phyloP scores from a whole-genome alignment of 2,797 vertebrate genomes.

The Paguma larvata region DNA sequence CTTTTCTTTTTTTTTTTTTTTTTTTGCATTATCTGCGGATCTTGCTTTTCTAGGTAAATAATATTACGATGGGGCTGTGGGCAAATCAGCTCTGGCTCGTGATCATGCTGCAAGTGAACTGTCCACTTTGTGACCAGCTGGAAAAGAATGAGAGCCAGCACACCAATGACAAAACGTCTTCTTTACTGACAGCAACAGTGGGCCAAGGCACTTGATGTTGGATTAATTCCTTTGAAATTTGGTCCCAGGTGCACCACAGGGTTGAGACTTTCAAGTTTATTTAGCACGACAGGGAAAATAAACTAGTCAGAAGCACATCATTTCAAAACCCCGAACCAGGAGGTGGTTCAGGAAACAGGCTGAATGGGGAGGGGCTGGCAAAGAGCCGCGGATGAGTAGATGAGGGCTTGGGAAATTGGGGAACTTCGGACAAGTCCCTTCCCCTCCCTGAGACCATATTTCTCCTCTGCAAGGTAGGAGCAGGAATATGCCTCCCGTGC shows the following conservation, averaged over 20 bases:
- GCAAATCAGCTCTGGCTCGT: conserved; percentile 71
- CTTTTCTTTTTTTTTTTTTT: no score
- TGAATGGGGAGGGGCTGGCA: not conserved
- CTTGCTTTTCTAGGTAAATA: conserved; percentile 63
- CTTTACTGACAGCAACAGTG: conserved; percentile 65
- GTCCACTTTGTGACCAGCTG: not conserved
- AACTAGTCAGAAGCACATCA: not conserved
- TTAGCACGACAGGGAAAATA: conserved; percentile 2
- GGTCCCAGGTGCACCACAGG: not conserved
- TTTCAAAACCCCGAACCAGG: conserved; percentile 4
- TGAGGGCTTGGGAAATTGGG: not conserved
- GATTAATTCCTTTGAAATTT: conserved; percentile 46
- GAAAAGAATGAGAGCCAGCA: conserved; percentile 29
- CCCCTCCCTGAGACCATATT: not conserved
- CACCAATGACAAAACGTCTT: conserved; percentile 49
- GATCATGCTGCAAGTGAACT: not conserved
- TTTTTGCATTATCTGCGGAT: not conserved
- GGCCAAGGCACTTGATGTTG: conserved; percentile 51
- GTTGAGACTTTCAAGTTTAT: conserved; percentile 33
- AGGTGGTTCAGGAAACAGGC: not conserved
- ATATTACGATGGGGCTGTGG: not conserved
- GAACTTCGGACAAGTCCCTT: not conserved
- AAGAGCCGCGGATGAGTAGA: not conserved
- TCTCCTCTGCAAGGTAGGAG: conserved; percentile 31
- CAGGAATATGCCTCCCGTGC: not conserved